Evolutionary conservation across 2,797 vertebrate species (phyloP), one percentile per base, ranked within the genome.

Genomic region (Hypotaenidia okinawae): DNA sequence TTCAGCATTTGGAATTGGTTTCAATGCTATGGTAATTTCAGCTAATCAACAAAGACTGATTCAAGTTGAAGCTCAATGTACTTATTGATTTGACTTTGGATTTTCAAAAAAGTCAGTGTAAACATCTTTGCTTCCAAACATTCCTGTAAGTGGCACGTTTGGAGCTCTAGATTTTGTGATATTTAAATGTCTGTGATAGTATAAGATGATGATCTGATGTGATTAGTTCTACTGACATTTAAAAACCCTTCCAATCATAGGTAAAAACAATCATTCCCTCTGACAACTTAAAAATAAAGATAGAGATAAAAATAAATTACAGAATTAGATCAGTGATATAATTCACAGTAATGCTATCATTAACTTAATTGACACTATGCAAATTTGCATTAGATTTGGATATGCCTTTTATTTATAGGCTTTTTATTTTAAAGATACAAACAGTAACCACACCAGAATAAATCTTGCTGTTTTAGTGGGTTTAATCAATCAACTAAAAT

Each of bases 391-490:
- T 67, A 93, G 33, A 28, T 91, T 47, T 52, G 19, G 24, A 67
- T 80, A 59, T 43, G 13, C 17, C 45, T 70, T 73, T 84, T 93
- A 86, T 84, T 59, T 90, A 47, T 27, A 89, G 55, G n/a, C 16
- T 25, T 59, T 93, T 87, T 92, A 58, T 89, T 94, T 85, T 93
- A 67, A 90, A 86, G 35, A 52, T 52, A 61, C 23, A 67, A 89
- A 84, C 39, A 83, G 61, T 41, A 92, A 80, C n/a, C 12, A 58
- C 0, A 1, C 5, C 66, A 74, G 51, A 84, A 55, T 11, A 86
- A 81, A 70, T 54, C 17, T 5, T 64, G 21, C 9, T 0, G 10
- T 87, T 58, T 64, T 32, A 84, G 13, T 49, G 21, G 32, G 32
- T 76, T 90, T 89, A 47, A 76, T 54, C 37, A 85, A 67, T 58